Conservation (phyloP, 2,888 invertebrate species). For the Bruchidius siliquastri region DNA sequence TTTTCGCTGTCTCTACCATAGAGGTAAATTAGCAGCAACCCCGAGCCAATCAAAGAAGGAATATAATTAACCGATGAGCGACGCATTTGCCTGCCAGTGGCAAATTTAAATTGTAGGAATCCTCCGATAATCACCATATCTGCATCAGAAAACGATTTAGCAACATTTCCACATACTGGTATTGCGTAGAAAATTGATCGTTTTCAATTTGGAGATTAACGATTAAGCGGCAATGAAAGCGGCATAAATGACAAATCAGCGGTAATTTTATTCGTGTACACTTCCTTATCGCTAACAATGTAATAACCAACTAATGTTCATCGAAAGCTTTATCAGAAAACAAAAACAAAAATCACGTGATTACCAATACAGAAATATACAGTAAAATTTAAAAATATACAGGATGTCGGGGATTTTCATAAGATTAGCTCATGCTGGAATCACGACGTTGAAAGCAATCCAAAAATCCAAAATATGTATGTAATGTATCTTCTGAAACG, state of each 20-base stretch:
- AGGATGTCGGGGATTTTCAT: too few relatives aligned
- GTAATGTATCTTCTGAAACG: too few relatives aligned
- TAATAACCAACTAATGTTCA: background rate
- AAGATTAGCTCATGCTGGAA: too few relatives aligned
- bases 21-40: too few relatives aligned
- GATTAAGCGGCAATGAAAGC: background rate
- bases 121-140: background rate
- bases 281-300: background rate
- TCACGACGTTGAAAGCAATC: too few relatives aligned
- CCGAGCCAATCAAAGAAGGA: background rate
- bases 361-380: too few relatives aligned
- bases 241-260: background rate
- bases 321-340: background rate
- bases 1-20: too few relatives aligned
- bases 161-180: background rate
- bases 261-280: background rate
- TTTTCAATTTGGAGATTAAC: background rate
- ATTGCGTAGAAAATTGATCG: background rate
- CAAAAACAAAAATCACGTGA: background rate
- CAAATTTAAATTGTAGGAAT: background rate
- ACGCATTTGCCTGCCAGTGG: background rate
- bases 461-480: too few relatives aligned
- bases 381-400: too few relatives aligned
- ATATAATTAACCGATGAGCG: background rate
- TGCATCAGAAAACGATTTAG: background rate